These are phyloP conservation scores for Chrysodeixis includens DNA, from an alignment of 2,888 invertebrate genomes.

Conservation along the genomic window DNA sequence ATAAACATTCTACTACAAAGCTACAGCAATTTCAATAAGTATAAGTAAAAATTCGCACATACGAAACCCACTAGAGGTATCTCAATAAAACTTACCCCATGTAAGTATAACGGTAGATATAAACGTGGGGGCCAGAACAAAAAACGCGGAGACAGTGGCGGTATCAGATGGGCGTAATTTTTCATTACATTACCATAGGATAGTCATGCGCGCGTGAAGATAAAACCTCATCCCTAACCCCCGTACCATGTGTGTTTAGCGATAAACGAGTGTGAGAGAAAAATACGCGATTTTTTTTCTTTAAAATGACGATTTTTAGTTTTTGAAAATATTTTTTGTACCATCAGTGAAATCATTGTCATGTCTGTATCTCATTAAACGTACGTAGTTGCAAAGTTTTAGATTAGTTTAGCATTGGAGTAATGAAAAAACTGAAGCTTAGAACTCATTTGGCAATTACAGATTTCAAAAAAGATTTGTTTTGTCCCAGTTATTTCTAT, in stretches of 20 bases:
- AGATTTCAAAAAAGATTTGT: too few species aligned
- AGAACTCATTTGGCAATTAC: too few species aligned
- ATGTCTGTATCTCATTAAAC: too few species aligned
- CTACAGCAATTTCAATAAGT: too few species aligned
- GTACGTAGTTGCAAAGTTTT: too few species aligned
- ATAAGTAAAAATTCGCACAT: too few species aligned
- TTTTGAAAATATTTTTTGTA: neutral
- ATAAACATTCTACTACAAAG: too few species aligned
- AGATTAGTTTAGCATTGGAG: too few species aligned
- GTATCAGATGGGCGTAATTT: conserved; percentile 87
- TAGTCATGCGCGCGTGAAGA: conserved; percentile 86
- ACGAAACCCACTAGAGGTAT: conserved; percentile 9
- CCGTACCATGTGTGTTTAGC: conserved; percentile 70
- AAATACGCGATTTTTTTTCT: neutral
- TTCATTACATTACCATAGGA: conserved; percentile 88
- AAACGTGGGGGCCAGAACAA: conserved; percentile 58
- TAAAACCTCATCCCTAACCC: conserved; percentile 76
- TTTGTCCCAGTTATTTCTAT: too few species aligned
- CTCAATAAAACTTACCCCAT: neutral
- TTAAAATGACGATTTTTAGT: neutral
- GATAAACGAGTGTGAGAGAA: conserved; percentile 17
- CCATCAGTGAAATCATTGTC: too few species aligned
- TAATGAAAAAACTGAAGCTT: too few species aligned
- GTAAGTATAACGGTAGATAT: conserved; percentile 8
- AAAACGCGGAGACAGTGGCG: conserved; percentile 69